phyloP scores from a whole-genome alignment of 2,113 vertebrate genomes.

The Orthonyx spaldingii region DNA sequence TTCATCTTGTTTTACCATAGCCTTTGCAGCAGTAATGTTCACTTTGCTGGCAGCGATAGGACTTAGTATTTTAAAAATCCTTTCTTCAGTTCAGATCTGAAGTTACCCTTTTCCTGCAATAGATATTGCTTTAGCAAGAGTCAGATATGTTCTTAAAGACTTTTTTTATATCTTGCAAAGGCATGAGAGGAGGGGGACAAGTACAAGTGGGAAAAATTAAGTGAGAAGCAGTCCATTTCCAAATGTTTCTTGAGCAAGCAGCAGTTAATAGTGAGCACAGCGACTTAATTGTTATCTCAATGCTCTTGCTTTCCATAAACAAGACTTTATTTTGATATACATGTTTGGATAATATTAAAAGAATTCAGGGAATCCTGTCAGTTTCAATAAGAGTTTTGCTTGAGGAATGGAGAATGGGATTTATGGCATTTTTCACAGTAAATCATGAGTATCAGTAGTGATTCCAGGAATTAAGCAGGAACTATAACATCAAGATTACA shows the following conservation, averaged over 20 bases:
- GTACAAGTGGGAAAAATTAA: background rate
- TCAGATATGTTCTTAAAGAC: background rate
- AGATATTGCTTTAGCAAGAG: background rate
- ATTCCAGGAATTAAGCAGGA: conserved; percentile 25
- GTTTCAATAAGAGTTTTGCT: background rate
- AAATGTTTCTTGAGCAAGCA: background rate
- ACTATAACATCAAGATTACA: background rate
- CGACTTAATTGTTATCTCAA: background rate
- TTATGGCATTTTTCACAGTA: background rate
- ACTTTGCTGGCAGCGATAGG: background rate
- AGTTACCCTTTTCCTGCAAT: background rate
- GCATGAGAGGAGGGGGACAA: background rate
- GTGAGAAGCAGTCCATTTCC: background rate
- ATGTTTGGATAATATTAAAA: background rate
- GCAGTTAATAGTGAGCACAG: background rate
- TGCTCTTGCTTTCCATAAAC: background rate
- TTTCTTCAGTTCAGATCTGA: background rate
- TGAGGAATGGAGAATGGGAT: background rate
- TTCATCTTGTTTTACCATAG: background rate
- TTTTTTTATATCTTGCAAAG: background rate
- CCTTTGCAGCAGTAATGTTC: background rate
- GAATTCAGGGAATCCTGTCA: background rate
- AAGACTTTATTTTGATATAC: background rate
- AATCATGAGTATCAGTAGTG: background rate
- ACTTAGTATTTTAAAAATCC: background rate